A percentile compares a stretch with the other conserved stretches of the same genome.
phyloP scores from a whole-genome alignment of 2,888 invertebrate species.

The Fabriciana adippe region DNA sequence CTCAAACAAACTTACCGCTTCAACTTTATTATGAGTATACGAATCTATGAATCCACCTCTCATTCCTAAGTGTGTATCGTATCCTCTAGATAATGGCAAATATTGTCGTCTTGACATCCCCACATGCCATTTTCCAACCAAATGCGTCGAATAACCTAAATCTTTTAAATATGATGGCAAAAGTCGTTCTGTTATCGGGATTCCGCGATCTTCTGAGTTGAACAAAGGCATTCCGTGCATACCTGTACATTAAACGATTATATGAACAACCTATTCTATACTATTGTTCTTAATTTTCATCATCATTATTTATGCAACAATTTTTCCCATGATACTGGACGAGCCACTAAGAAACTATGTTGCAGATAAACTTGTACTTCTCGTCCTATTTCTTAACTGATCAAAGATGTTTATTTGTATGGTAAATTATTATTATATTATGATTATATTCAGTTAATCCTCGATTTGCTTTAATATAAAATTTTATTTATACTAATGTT shows the following conservation, averaged over 20 bases:
- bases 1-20: conserved; percentile 55
- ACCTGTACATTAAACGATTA: conserved; percentile 49
- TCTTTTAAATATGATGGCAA: conserved; percentile 84
- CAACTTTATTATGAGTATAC: conserved; percentile 79
- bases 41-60: conserved; percentile 90
- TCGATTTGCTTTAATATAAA: no score
- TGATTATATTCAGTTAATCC: no score
- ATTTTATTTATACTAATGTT: no score
- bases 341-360: not conserved
- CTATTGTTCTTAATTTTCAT: not conserved
- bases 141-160: conserved; percentile 89
- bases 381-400: no score
- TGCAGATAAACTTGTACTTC: no score
- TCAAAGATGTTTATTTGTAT: no score
- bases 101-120: conserved; percentile 88
- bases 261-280: not conserved
- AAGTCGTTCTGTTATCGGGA: conserved; percentile 78
- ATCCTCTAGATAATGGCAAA: conserved; percentile 89
- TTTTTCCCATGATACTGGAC: conserved; percentile 1
- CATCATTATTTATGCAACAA: not conserved
- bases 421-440: no score
- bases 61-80: conserved; percentile 90
- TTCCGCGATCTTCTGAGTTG: conserved; percentile 73
- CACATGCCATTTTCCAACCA: conserved; percentile 96
- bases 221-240: conserved; percentile 72